A percentile compares a stretch with the other conserved stretches of the same genome.
phyloP scores from a whole-genome alignment of 1,140 invertebrate species.

The Drosophila murphyi region DNA sequence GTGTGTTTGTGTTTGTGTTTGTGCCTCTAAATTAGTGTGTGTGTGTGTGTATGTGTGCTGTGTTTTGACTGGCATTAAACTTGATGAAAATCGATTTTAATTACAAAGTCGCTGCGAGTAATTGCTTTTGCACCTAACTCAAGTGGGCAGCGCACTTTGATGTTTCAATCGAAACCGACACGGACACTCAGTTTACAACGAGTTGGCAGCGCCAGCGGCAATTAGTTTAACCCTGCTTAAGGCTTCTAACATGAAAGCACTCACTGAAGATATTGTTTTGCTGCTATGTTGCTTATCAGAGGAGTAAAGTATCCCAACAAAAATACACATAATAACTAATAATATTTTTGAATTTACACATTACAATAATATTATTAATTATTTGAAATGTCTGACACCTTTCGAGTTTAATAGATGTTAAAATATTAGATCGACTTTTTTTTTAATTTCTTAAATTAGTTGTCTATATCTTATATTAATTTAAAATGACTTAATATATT shows the following conservation, averaged over 20 bases:
- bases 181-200: constrained; percentile 29
- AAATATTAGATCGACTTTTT: too few species aligned
- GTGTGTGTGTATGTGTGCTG: constrained; percentile 24
- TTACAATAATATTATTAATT: too few species aligned
- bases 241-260: background rate
- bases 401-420: too few species aligned
- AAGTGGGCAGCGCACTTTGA: constrained; percentile 65
- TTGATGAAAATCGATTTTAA: constrained; percentile 82
- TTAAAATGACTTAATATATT: too few species aligned
- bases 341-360: background rate
- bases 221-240: constrained; percentile 25
- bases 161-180: constrained; percentile 46
- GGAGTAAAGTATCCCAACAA: too few species aligned
- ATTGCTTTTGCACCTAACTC: constrained; percentile 80
- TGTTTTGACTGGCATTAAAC: constrained; percentile 61
- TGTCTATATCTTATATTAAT: too few species aligned
- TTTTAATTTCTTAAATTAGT: too few species aligned
- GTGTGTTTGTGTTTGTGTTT: constrained; percentile 30
- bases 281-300: too few species aligned
- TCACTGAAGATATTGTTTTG: background rate
- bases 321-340: too few species aligned
- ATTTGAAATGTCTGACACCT: too few species aligned
- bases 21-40: background rate
- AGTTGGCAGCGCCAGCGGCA: constrained; percentile 27
- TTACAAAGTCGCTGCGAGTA: constrained; percentile 81